These are phyloP conservation scores for Daubentonia madagascariensis DNA, from an alignment of 2,113 vertebrate species.

Conservation along the genomic window DNA sequence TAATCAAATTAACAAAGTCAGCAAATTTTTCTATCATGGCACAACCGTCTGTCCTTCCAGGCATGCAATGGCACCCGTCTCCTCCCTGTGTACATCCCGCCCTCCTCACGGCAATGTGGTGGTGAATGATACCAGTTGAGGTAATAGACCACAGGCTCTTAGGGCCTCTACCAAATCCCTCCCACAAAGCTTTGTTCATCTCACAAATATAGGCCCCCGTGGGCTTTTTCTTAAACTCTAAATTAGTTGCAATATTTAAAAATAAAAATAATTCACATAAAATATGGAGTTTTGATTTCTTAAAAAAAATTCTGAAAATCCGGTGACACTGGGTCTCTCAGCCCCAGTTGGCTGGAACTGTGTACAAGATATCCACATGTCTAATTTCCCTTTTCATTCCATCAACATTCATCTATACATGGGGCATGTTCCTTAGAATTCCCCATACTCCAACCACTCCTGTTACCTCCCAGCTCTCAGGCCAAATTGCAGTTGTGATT, in stretches of 20 bases:
- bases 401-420: too few relatives aligned
- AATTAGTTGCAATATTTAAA: background rate
- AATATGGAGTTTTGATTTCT: background rate
- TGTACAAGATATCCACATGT: too few relatives aligned
- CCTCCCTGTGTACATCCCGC: background rate
- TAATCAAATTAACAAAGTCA: background rate
- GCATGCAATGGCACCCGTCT: accelerated
- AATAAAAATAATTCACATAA: background rate
- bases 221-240: background rate
- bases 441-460: background rate
- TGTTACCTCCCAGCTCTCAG: background rate
- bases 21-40: background rate
- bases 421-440: background rate
- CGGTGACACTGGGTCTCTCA: accelerated
- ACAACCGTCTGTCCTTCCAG: too few relatives aligned
- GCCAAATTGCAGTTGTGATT: background rate
- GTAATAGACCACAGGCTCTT: background rate
- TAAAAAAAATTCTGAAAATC: background rate
- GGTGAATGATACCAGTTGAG: background rate
- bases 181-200: background rate
- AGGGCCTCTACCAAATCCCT: background rate
- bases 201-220: accelerated
- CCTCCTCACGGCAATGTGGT: accelerated
- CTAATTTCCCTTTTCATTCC: too few relatives aligned
- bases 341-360: background rate